These are phyloP conservation scores for Autographa pulchrina DNA, from an alignment of 2,888 invertebrate genomes.

Conservation along the genomic window DNA sequence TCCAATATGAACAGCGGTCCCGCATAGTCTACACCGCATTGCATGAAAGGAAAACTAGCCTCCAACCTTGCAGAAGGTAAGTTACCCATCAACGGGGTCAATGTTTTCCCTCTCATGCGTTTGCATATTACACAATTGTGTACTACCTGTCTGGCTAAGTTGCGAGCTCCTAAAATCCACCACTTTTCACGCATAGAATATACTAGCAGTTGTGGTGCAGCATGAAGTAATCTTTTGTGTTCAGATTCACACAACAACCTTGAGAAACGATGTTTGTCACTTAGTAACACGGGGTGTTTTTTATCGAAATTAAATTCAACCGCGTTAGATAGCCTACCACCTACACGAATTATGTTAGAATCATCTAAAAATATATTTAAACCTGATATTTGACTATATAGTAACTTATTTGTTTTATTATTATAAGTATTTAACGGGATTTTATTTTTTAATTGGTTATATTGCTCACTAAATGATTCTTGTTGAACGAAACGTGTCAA, in stretches of 20 bases:
- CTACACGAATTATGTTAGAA: slow-evolving; percentile 18
- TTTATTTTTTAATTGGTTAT: too few relatives aligned
- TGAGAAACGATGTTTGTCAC: slow-evolving; percentile 8
- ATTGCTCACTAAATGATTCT: slow-evolving; percentile 15
- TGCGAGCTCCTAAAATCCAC: slow-evolving; percentile 12
- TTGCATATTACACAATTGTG: slow-evolving; percentile 15
- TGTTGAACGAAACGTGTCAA: slow-evolving; percentile 18
- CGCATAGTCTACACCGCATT: slow-evolving; percentile 14
- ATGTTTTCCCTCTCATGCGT: slow-evolving; percentile 12
- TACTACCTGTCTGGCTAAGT: slow-evolving; percentile 10
- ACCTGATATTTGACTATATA: too few relatives aligned
- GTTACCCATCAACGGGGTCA: slow-evolving; percentile 15
- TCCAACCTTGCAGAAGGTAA: slow-evolving; percentile 10
- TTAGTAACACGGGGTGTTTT: slow-evolving; percentile 9
- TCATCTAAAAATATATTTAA: slow-evolving; percentile 14
- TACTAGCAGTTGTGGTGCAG: slow-evolving; percentile 13
- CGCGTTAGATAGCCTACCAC: too few relatives aligned
- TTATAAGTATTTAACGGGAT: too few relatives aligned
- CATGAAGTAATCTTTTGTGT: slow-evolving; percentile 12
- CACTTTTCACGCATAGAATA: slow-evolving; percentile 6
- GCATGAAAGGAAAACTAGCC: slow-evolving; percentile 9
- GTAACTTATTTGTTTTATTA: too few relatives aligned
- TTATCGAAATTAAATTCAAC: slow-evolving; percentile 7
- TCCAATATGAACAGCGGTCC: slow-evolving; percentile 13
- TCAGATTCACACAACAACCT: slow-evolving; percentile 8